Evolutionary conservation across 2,113 vertebrate genomes (phyloP), one percentile per base, ranked within the genome.

Genomic region (Austrofundulus limnaeus): DNA sequence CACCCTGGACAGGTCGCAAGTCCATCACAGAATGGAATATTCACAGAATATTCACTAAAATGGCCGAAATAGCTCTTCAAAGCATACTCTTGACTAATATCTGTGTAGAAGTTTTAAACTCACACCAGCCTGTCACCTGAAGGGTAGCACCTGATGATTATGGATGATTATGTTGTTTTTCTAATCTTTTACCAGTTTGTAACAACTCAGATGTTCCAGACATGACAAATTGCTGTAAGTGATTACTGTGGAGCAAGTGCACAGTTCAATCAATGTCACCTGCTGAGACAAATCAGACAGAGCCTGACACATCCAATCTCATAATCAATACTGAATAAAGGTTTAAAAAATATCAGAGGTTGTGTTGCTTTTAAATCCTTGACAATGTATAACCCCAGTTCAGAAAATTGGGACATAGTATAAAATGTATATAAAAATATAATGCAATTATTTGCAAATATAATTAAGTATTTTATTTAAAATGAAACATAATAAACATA

Each of bases 201-300:
- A 31, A 39, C 19, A 46, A 13, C 10, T 69, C 19, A 50, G 43
- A 38, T 37, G 64, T 72, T 5, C 46, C 0, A 57, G 9, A 57
- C 20, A 21, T 17, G 24, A 57, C 45, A 47, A 28, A 34, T 17
- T 53, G n/a, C n/a, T 17, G 38, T 43, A 49, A 41, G 52, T 38
- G 38, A 38, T 57, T 71, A 58, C 47, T 37, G 21, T 23, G 25
- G 50, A 62, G 24, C 19, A 34, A 50, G 23, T 10, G 17, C 48
- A 62, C 34, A 24, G 48, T 38, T 49, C 17, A 63, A 51, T 64
- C 53, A 45, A n/a, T 58, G 60, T 57, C 60, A 50, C 52, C 46
- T 38, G 52, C 60, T 56, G 68, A 57, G 52, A 5, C 31, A 37
- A 63, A 42, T 56, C 24, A 55, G 20, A 59, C 28, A 5, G n/a